Evolutionary conservation across 1,140 invertebrate genomes (phyloP).

Genomic region (Euwallacea similis): DNA sequence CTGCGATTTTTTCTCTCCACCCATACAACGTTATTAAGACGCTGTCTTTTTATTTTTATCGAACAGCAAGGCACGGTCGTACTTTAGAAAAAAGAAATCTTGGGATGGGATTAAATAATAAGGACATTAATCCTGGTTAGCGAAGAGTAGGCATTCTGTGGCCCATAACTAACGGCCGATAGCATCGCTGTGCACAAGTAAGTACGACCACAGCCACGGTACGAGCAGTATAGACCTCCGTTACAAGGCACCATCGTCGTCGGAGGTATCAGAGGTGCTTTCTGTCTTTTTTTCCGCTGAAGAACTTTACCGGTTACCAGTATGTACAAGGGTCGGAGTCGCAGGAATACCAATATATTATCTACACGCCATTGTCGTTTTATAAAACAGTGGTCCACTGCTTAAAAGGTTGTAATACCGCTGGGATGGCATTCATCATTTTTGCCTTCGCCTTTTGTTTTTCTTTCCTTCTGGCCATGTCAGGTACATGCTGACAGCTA

Average conservation of each 20-base stretch:
- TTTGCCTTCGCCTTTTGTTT: slow-evolving; percentile 11
- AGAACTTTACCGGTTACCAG: slow-evolving; percentile 34
- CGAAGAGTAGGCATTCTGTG: slow-evolving; percentile 46
- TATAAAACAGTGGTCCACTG: slow-evolving; percentile 28
- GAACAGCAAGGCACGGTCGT: slow-evolving; percentile 33
- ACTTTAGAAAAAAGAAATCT: slow-evolving; percentile 32
- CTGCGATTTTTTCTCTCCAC: neutral
- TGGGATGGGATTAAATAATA: slow-evolving; percentile 45
- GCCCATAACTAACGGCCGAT: slow-evolving; percentile 49
- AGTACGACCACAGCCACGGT: slow-evolving; percentile 31
- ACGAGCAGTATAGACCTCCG: slow-evolving; percentile 39
- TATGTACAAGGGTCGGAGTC: slow-evolving; percentile 22
- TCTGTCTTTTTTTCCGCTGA: slow-evolving; percentile 32
- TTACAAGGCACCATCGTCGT: slow-evolving; percentile 36
- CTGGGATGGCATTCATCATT: slow-evolving; percentile 22
- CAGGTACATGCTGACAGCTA: neutral
- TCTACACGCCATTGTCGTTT: slow-evolving; percentile 35
- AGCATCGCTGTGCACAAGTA: slow-evolving; percentile 44
- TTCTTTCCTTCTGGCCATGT: neutral
- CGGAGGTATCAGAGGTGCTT: slow-evolving; percentile 38
- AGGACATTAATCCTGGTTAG: slow-evolving; percentile 47
- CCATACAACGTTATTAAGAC: slow-evolving; percentile 28
- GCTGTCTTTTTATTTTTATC: slow-evolving; percentile 33
- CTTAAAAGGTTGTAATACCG: slow-evolving; percentile 31
- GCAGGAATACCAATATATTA: slow-evolving; percentile 32